A percentile compares a stretch with the other conserved stretches of the same genome.
Evolutionary conservation across 2,797 vertebrate species (phyloP).

Genomic region (Ataeniobius toweri): DNA sequence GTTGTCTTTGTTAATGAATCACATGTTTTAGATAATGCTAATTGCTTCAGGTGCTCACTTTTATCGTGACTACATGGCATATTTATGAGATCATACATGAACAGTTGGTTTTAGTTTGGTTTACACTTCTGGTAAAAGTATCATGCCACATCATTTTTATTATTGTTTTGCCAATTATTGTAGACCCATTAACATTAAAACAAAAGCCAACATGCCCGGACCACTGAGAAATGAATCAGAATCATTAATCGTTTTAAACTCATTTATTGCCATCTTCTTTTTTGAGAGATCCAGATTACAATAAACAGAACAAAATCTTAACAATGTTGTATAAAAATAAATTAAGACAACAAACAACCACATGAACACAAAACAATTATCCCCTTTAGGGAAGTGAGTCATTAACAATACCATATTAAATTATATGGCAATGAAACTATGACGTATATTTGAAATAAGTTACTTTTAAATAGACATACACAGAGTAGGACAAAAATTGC

Average conservation of each 20-base stretch:
- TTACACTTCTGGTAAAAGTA: neutral
- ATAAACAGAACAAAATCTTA: conserved; percentile 28
- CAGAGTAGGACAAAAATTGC: conserved; percentile 1
- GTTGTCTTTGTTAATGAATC: neutral
- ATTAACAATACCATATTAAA: neutral
- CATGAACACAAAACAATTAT: conserved; percentile 39
- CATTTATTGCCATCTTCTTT: conserved; percentile 60
- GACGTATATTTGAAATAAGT: conserved; percentile 58
- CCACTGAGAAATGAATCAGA: conserved; percentile 11
- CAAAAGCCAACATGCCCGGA: neutral
- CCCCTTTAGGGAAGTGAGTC: conserved; percentile 8
- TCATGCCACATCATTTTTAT: neutral
- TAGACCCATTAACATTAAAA: neutral
- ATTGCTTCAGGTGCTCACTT: too few relatives aligned
- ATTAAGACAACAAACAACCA: conserved; percentile 57
- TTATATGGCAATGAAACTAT: neutral
- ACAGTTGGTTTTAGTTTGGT: neutral
- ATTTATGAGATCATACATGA: neutral
- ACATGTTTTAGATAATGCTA: neutral
- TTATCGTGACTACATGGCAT: neutral
- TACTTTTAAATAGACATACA: conserved; percentile 61
- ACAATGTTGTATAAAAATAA: conserved; percentile 77
- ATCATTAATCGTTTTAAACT: conserved; percentile 37
- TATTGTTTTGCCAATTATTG: neutral
- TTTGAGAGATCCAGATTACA: conserved; percentile 30